phyloP scores from a whole-genome alignment of 2,888 invertebrate species.

The Geotrupes spiniger region DNA sequence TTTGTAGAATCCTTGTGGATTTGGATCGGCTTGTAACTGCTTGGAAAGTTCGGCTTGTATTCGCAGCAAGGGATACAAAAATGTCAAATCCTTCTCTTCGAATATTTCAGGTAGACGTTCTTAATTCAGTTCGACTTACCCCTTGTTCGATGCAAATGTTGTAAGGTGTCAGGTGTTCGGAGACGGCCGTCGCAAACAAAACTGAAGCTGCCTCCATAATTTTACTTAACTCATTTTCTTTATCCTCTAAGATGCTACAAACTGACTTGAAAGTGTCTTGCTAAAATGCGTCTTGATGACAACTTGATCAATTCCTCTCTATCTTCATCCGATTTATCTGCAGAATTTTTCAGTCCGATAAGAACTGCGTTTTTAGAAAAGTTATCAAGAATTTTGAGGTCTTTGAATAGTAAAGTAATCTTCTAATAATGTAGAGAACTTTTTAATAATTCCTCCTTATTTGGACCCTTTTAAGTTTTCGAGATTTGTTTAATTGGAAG shows the following conservation, averaged over 20 bases:
- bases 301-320: conserved; percentile 68
- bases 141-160: conserved; percentile 73
- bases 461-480: conserved; percentile 77
- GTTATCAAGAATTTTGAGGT: conserved; percentile 71
- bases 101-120: conserved; percentile 72
- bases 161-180: conserved; percentile 68
- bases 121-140: conserved; percentile 76
- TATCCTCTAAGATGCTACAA: conserved; percentile 67
- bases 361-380: conserved; percentile 69
- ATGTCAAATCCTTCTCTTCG: conserved; percentile 82
- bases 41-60: conserved; percentile 87
- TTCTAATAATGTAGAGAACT: conserved; percentile 60
- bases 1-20: conserved; percentile 82
- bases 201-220: conserved; percentile 67
- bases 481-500: conserved; percentile 78
- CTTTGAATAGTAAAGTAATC: conserved; percentile 62
- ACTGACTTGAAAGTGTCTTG: conserved; percentile 68
- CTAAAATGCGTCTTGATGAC: conserved; percentile 58
- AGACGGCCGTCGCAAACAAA: conserved; percentile 58
- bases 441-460: conserved; percentile 60
- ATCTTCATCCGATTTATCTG: conserved; percentile 65
- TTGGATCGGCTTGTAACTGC: conserved; percentile 76
- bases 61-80: conserved; percentile 83
- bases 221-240: conserved; percentile 65
- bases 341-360: conserved; percentile 59